These are phyloP conservation scores for Pseudochaenichthys georgianus DNA, from an alignment of 2,797 vertebrate species.

Conservation along the genomic window DNA sequence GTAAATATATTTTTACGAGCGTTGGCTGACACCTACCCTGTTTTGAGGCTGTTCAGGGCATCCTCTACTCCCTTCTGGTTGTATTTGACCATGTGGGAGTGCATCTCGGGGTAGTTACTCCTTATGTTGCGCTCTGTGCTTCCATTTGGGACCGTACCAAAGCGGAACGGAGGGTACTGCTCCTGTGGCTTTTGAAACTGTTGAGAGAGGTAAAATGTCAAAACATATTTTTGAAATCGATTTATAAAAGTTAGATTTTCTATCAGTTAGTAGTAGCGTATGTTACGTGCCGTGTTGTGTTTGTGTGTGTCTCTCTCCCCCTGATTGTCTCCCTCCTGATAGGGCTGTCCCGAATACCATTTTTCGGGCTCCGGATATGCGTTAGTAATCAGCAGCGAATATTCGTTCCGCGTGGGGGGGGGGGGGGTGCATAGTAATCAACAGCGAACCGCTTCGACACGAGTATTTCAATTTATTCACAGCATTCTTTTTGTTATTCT, in stretches of 20 bases:
- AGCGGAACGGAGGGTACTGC: conserved; percentile 97
- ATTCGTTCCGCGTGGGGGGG: no score
- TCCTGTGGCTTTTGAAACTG: conserved; percentile 98
- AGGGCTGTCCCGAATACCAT: no score
- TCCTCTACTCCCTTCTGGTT: conserved; percentile 98
- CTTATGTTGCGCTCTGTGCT: conserved; percentile 98
- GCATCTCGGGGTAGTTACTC: conserved; percentile 99
- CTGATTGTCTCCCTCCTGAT: no score
- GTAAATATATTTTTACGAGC: background rate
- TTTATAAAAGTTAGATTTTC: background rate
- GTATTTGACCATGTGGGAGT: conserved; percentile 98
- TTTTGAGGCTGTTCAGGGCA: conserved; percentile 96
- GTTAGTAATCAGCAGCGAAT: no score
- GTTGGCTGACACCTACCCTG: conserved; percentile 85
- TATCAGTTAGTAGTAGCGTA: no score
- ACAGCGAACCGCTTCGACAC: no score
- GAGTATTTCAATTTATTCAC: no score
- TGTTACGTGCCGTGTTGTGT: no score
- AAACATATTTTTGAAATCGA: background rate
- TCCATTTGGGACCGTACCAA: conserved; percentile 97
- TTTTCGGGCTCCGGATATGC: no score
- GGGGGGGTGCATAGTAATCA: no score
- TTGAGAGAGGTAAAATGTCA: conserved; percentile 5
- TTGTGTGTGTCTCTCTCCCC: no score
- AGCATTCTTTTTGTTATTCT: no score